Conservation (phyloP, 1,140 invertebrate genomes). For the Drosophila nigrodunni region DNA sequence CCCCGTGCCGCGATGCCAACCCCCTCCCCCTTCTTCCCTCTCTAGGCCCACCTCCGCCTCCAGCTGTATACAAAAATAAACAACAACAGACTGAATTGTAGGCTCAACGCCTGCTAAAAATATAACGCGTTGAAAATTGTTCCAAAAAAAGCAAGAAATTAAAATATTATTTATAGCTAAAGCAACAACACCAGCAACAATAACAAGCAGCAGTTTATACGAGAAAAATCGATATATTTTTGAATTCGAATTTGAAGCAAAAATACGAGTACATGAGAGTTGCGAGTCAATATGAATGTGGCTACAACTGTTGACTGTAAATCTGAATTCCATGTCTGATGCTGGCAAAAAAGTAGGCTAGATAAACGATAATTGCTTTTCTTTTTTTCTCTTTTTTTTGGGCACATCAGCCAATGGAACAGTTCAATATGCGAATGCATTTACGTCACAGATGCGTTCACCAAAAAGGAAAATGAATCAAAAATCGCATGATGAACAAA, state of each 20-base stretch:
- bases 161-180: slow-evolving; percentile 79
- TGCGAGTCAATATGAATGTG: slow-evolving; percentile 1
- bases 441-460: slow-evolving; percentile 29
- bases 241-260: slow-evolving; percentile 57
- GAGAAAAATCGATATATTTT: slow-evolving; percentile 66
- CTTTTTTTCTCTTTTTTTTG: slow-evolving; percentile 4
- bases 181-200: slow-evolving; percentile 34
- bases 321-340: slow-evolving; percentile 40
- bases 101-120: slow-evolving; percentile 75
- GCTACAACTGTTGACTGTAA: slow-evolving; percentile 32
- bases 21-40: background rate
- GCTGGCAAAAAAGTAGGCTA: slow-evolving; percentile 57
- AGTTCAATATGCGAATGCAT: slow-evolving; percentile 40
- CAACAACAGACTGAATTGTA: slow-evolving; percentile 75
- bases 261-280: slow-evolving; percentile 11
- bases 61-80: slow-evolving; percentile 64
- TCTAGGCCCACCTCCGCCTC: background rate
- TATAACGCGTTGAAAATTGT: slow-evolving; percentile 71
- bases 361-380: slow-evolving; percentile 50
- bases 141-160: slow-evolving; percentile 78
- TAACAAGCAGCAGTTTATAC: slow-evolving; percentile 21
- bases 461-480: background rate
- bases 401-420: slow-evolving; percentile 2
- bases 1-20: slow-evolving; percentile 1
- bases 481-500: slow-evolving; percentile 24